Percentiles rank a stretch among this genome's conserved stretches.
phyloP scores from a whole-genome alignment of 1,140 invertebrate species.

The Thaumatotibia leucotreta region DNA sequence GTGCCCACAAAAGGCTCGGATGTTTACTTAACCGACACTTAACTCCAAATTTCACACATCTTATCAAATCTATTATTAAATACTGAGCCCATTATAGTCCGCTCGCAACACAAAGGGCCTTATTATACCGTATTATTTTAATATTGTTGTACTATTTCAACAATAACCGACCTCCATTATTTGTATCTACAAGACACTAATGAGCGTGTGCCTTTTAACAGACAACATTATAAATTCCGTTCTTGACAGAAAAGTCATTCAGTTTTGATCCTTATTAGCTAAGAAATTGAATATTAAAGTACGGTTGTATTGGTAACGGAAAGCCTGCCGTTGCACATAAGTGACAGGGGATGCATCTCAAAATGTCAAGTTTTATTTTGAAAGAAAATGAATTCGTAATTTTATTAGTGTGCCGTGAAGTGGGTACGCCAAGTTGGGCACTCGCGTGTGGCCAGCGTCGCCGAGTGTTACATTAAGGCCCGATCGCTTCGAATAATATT shows the following conservation, averaged over 20 bases:
- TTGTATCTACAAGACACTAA: constrained; percentile 14
- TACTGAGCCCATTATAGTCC: background rate
- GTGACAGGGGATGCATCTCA: constrained; percentile 11
- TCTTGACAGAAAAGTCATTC: background rate
- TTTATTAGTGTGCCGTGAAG: constrained; percentile 9
- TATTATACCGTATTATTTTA: constrained; percentile 13
- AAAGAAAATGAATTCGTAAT: constrained; percentile 14
- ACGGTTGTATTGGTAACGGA: background rate
- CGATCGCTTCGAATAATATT: constrained; percentile 12
- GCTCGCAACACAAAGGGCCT: constrained; percentile 4
- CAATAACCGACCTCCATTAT: constrained; percentile 9
- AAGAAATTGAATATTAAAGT: too few species aligned
- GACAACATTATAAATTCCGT: background rate
- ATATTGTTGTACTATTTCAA: constrained; percentile 13
- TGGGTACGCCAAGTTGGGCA: constrained; percentile 4
- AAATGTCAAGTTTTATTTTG: constrained; percentile 14
- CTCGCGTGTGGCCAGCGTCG: background rate
- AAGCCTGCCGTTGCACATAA: background rate
- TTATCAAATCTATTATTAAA: constrained; percentile 13
- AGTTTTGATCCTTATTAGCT: background rate
- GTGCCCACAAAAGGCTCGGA: background rate
- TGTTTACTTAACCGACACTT: constrained; percentile 6
- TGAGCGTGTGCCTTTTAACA: background rate
- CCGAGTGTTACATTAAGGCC: constrained; percentile 3
- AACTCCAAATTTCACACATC: constrained; percentile 10